phyloP scores from a whole-genome alignment of 2,888 invertebrate species.

The Drosophila aldrichi region DNA sequence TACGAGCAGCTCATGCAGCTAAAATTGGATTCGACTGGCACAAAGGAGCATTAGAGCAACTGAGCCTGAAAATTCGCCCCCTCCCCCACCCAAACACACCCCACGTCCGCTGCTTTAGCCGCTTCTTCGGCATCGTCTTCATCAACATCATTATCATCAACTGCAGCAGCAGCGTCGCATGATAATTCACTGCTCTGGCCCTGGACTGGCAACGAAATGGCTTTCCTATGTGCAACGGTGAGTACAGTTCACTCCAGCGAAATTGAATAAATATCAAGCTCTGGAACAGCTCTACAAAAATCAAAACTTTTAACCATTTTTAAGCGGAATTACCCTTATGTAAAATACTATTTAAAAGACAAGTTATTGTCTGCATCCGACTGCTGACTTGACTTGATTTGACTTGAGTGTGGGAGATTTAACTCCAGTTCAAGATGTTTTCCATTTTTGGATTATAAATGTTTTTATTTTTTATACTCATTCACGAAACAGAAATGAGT shows the following conservation, averaged over 20 bases:
- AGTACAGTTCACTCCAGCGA: constrained; percentile 41
- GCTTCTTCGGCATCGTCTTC: constrained; percentile 23
- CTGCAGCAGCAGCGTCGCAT: constrained; percentile 45
- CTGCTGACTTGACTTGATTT: not conserved
- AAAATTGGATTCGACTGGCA: constrained; percentile 75
- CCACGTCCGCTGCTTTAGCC: constrained; percentile 22
- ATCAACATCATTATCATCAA: constrained; percentile 23
- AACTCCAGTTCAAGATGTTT: not conserved
- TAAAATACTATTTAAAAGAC: not conserved
- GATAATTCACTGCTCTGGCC: constrained; percentile 67
- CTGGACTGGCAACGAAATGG: constrained; percentile 80
- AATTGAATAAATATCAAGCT: constrained; percentile 21
- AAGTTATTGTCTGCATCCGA: not conserved
- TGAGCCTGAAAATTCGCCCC: constrained; percentile 53
- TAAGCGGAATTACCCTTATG: not conserved
- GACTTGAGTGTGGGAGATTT: too few relatives aligned
- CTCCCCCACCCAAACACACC: too few relatives aligned
- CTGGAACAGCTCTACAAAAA: constrained; percentile 1
- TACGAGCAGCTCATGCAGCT: constrained; percentile 60
- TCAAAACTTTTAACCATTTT: not conserved
- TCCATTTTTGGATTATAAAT: not conserved
- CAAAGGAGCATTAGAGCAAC: constrained; percentile 53
- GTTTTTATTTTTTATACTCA: too few relatives aligned
- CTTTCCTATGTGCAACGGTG: constrained; percentile 72
- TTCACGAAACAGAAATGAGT: too few relatives aligned